A percentile compares a stretch with the other conserved stretches of the same genome.
phyloP scores from a whole-genome alignment of 2,113 vertebrate genomes.

The Dascyllus trimaculatus region DNA sequence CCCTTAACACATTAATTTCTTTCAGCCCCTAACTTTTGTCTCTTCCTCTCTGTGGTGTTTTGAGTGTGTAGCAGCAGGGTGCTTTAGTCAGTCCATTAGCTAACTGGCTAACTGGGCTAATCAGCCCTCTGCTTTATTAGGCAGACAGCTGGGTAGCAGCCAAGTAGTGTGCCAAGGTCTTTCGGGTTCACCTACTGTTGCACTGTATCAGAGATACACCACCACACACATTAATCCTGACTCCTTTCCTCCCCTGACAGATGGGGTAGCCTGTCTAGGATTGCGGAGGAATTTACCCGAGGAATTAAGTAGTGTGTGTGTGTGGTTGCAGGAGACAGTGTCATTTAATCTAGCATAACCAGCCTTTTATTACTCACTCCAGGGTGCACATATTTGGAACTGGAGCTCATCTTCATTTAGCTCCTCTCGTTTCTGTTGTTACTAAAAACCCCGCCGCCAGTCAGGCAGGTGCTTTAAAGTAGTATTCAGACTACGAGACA shows the following conservation, averaged over 20 bases:
- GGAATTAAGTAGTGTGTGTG: conserved; percentile 63
- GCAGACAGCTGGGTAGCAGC: conserved; percentile 47
- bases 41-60: conserved; percentile 3
- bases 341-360: conserved; percentile 41
- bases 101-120: conserved; percentile 59
- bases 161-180: conserved; percentile 54
- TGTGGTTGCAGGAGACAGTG: conserved; percentile 36
- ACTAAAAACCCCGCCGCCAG: conserved; percentile 20
- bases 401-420: conserved; percentile 26
- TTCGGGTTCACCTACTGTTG: conserved; percentile 47
- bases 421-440: not conserved
- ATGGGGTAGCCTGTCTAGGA: conserved; percentile 75
- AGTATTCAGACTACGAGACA: not conserved
- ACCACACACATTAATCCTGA: conserved; percentile 70
- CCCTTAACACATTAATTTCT: too few relatives aligned
- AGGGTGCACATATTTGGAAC: conserved; percentile 49
- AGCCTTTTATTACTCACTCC: conserved; percentile 49
- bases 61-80: conserved; percentile 4
- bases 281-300: conserved; percentile 72
- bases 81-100: conserved; percentile 24
- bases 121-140: conserved; percentile 35
- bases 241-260: conserved; percentile 73
- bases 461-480: conserved; percentile 27
- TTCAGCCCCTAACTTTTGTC: not conserved
- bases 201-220: conserved; percentile 14